phyloP scores from a whole-genome alignment of 2,797 vertebrate species.

The Chaetodon trifasciatus region DNA sequence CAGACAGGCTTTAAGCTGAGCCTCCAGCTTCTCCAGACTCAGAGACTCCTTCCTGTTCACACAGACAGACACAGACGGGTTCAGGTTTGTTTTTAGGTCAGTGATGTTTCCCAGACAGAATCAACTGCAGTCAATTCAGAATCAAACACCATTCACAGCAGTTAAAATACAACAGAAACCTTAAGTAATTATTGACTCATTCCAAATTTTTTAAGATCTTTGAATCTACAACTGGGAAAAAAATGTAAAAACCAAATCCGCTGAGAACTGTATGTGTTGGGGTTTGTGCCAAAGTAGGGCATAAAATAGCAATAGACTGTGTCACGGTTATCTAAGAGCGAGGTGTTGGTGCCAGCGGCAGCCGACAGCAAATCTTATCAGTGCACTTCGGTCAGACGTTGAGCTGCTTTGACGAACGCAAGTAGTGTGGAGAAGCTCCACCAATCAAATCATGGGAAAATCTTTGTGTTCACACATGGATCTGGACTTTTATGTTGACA shows the following conservation, averaged over 20 bases:
- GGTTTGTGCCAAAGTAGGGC: not conserved
- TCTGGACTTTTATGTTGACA: not conserved
- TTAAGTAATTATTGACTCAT: not conserved
- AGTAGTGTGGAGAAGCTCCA: not conserved
- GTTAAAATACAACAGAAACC: not conserved
- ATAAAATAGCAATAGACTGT: constrained; percentile 4
- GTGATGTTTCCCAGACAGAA: not conserved
- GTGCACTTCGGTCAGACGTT: constrained; percentile 36
- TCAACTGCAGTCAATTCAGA: not conserved
- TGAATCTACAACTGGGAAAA: not conserved
- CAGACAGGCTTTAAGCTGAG: constrained; percentile 97
- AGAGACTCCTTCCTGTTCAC: constrained; percentile 89
- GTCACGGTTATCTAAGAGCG: constrained; percentile 38
- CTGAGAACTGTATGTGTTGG: not conserved
- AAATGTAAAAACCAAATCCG: not conserved
- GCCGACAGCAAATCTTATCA: constrained; percentile 50
- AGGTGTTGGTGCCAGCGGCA: not conserved
- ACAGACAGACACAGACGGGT: constrained; percentile 24
- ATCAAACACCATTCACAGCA: not conserved
- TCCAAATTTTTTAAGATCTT: not conserved
- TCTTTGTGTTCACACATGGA: not conserved
- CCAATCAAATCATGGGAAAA: constrained; percentile 8
- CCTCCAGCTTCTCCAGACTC: constrained; percentile 95
- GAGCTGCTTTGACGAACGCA: constrained; percentile 10
- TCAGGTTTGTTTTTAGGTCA: constrained; percentile 4